Evolutionary conservation across 1,140 invertebrate genomes (phyloP).

Genomic region (Drosophila grimshawi): DNA sequence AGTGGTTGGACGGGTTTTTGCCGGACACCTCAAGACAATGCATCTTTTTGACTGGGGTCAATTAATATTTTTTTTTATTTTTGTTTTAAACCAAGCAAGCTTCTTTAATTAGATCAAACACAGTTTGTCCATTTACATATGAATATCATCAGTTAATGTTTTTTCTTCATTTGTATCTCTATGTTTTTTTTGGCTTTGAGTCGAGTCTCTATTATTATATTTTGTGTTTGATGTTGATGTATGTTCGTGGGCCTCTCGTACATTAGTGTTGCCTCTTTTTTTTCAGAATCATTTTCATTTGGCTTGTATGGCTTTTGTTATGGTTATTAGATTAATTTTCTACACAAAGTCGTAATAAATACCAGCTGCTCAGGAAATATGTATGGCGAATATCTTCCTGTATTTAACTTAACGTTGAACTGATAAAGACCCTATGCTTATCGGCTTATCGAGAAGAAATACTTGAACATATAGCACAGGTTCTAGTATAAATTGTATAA

Average conservation of each 20-base stretch:
- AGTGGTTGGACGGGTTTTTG: slow-evolving; percentile 68
- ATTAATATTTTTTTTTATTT: background rate
- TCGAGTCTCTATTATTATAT: slow-evolving; percentile 17
- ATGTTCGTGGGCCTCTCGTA: slow-evolving; percentile 71
- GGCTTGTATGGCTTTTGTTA: slow-evolving; percentile 23
- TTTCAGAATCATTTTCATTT: slow-evolving; percentile 22
- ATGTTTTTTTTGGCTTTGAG: background rate
- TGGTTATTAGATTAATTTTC: slow-evolving; percentile 28
- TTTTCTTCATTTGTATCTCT: slow-evolving; percentile 20
- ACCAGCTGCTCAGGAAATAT: slow-evolving; percentile 25
- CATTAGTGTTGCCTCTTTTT: slow-evolving; percentile 33
- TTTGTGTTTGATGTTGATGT: slow-evolving; percentile 46
- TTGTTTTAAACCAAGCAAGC: slow-evolving; percentile 34
- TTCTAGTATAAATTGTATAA: no score
- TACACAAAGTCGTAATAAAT: slow-evolving; percentile 20
- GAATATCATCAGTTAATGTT: slow-evolving; percentile 54
- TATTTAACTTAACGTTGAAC: background rate
- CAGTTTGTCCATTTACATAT: slow-evolving; percentile 53
- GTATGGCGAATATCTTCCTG: slow-evolving; percentile 17
- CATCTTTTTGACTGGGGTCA: slow-evolving; percentile 45
- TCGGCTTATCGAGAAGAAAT: no score
- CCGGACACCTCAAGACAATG: slow-evolving; percentile 30
- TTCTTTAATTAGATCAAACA: slow-evolving; percentile 72
- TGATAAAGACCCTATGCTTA: no score
- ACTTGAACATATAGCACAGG: no score